Base-by-base conservation (phyloP, 1,140 invertebrate genomes). In the Drosophila bocqueti region DNA sequence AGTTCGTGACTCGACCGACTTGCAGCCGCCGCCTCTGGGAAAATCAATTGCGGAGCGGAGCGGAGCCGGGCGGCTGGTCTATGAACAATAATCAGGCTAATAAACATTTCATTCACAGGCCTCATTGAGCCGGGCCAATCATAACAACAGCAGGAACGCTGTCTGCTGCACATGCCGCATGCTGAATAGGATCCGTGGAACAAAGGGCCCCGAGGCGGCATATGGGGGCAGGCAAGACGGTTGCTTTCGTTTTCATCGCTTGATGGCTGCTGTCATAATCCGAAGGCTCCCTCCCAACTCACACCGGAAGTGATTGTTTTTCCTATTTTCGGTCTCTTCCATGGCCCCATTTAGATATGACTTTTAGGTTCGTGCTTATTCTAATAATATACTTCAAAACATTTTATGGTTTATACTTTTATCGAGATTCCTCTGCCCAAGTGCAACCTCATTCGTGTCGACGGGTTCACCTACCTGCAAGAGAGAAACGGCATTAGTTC, bases 1-100 rank as follows among this genome's bases (percentile, higher is more conserved):
- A 87, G 85, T 87, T 85, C 84, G 84, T 87, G 84, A 84, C 84
- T 90, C 83, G 81, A 50, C 71, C 50, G 67, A 68, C 77, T 69
- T 54, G 49, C 40, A 60, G 49, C 40, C 52, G 49, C 40, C 52
- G 43, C 16, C 68, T 52, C 36, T 68, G 58, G 66, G 69, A 60
- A 82, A 62, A 73, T 62, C 54, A 59, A 73, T 79, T 47, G 42
- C 40, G 16, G 29, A 43, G 58, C 40, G 16, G 29, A 43, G 58
- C 26, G n/a, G 24, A 60, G 45, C 49, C 29, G 67, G 60, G 43
- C 26, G 69, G 60, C 69, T 64, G 69, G 71, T 75, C 63, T 66
- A 67, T 60, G 75, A 67, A 55, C 66, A 78, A 77, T 82, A 82
- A 81, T 78, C 73, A 67, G 79, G 75, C 63, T 71, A 90, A 87